phyloP scores from a whole-genome alignment of 2,888 invertebrate genomes.

The Euclidia mi region DNA sequence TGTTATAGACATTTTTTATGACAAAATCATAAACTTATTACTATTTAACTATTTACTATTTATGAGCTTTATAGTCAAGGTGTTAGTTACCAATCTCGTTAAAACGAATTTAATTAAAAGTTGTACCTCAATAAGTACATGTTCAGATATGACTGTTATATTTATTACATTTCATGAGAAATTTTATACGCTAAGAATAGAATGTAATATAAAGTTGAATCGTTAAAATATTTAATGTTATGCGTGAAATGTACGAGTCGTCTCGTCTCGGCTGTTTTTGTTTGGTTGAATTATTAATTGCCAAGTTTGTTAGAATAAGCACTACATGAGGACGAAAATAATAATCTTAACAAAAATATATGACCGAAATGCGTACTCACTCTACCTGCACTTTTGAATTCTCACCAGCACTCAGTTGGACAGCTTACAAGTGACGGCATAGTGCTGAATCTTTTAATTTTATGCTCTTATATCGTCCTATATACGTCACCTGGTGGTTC shows the following conservation, averaged over 20 bases:
- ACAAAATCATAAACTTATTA: slow-evolving; percentile 68
- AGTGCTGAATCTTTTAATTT: too few species aligned
- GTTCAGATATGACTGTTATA: slow-evolving; percentile 3
- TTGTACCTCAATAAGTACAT: background rate
- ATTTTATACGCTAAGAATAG: slow-evolving; percentile 16
- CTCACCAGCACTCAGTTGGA: too few species aligned
- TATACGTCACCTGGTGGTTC: too few species aligned
- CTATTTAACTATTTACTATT: too few species aligned
- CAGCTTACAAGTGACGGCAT: too few species aligned
- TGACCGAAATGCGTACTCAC: too few species aligned
- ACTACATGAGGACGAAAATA: too few species aligned
- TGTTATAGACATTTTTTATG: slow-evolving; percentile 66
- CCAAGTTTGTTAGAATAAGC: background rate
- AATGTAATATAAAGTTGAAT: slow-evolving; percentile 19
- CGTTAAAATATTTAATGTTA: slow-evolving; percentile 12
- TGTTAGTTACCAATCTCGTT: slow-evolving; percentile 45
- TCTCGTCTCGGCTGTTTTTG: background rate
- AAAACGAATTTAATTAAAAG: slow-evolving; percentile 25
- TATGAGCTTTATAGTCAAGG: slow-evolving; percentile 60
- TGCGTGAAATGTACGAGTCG: slow-evolving; percentile 1
- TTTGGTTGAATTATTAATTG: slow-evolving; percentile 7
- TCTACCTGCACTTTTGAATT: too few species aligned
- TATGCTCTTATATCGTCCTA: too few species aligned
- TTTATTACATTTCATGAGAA: slow-evolving; percentile 20
- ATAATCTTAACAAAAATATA: too few species aligned